phyloP scores from a whole-genome alignment of 1,140 invertebrate genomes.

The Drosophila lowei region DNA sequence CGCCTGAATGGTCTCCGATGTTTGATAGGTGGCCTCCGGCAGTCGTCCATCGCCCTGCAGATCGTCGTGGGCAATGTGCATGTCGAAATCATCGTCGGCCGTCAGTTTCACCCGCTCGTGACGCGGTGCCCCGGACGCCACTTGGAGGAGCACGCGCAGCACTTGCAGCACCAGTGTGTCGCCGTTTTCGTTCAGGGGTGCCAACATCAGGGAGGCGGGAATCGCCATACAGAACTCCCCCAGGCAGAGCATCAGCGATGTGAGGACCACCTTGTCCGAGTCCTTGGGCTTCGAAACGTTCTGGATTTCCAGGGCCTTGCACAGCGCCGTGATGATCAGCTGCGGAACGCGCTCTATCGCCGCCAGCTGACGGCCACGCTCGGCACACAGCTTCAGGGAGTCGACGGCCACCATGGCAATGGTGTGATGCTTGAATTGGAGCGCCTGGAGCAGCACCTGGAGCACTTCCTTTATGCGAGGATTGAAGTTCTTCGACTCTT shows the following conservation, averaged over 20 bases:
- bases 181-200: conserved; percentile 81
- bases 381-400: conserved; percentile 75
- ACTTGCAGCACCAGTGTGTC: conserved; percentile 85
- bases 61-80: conserved; percentile 88
- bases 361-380: conserved; percentile 71
- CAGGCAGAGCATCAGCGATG: conserved; percentile 93
- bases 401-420: conserved; percentile 81
- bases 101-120: conserved; percentile 78
- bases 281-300: conserved; percentile 84
- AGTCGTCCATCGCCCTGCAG: conserved; percentile 83
- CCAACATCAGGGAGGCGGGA: conserved; percentile 63
- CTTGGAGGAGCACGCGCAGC: conserved; percentile 83
- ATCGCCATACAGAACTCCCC: conserved; percentile 95
- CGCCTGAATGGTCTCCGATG: conserved; percentile 83
- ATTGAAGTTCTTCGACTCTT: conserved; percentile 83
- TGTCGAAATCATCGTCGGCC: conserved; percentile 87
- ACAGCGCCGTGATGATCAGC: conserved; percentile 78
- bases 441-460: conserved; percentile 92
- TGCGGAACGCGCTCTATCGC: conserved; percentile 76
- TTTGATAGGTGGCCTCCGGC: conserved; percentile 78
- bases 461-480: conserved; percentile 92
- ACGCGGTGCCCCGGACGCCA: conserved; percentile 82
- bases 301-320: conserved; percentile 80
- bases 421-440: conserved; percentile 86
- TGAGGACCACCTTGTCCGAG: conserved; percentile 89